phyloP scores from a whole-genome alignment of 2,113 vertebrate species.

The Sprattus sprattus region DNA sequence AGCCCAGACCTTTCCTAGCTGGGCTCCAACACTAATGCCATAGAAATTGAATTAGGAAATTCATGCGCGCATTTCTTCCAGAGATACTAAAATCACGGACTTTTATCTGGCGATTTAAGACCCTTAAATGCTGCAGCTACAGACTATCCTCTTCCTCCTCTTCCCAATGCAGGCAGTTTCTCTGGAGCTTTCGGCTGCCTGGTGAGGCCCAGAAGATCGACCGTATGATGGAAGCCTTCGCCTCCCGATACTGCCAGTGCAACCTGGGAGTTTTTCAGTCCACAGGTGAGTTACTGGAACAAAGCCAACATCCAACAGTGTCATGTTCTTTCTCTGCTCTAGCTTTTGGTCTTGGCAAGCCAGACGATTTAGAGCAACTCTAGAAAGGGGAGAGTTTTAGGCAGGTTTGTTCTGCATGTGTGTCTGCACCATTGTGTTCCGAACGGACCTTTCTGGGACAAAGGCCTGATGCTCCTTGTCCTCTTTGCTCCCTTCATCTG shows the following conservation, averaged over 20 bases:
- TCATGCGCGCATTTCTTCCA: background rate
- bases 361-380: background rate
- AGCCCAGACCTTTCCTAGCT: background rate
- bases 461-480: background rate
- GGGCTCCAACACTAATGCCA: background rate
- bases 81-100: background rate
- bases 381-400: background rate
- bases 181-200: slow-evolving; percentile 97
- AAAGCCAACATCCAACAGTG: background rate
- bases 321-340: background rate
- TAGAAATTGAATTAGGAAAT: slow-evolving; percentile 1
- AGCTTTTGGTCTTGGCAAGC: background rate
- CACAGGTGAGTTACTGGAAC: slow-evolving; percentile 78
- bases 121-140: background rate
- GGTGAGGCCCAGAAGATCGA: slow-evolving; percentile 98
- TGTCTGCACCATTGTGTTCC: background rate
- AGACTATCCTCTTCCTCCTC: background rate
- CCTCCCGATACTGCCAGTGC: slow-evolving; percentile 94
- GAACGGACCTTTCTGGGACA: background rate
- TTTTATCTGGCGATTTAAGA: background rate
- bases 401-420: background rate
- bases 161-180: slow-evolving; percentile 81
- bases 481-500: background rate
- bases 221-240: slow-evolving; percentile 98
- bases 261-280: slow-evolving; percentile 98